These are phyloP conservation scores for Karalla daura DNA, from an alignment of 2,797 vertebrate genomes.

Conservation along the genomic window DNA sequence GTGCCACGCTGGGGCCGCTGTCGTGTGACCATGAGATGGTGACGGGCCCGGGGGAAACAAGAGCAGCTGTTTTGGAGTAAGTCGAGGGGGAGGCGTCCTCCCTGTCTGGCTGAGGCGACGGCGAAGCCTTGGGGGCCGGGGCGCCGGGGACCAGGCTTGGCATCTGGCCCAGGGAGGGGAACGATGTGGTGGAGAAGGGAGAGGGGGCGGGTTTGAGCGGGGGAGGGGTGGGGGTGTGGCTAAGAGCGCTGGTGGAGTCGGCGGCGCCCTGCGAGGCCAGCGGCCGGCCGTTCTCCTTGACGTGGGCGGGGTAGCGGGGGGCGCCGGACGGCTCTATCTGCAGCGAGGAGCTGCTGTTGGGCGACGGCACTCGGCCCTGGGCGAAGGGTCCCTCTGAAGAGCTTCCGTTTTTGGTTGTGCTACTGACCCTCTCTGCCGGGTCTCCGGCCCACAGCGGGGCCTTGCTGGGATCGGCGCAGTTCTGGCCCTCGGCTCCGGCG, in stretches of 20 bases:
- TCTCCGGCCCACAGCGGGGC: constrained; percentile 85
- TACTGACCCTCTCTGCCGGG: constrained; percentile 77
- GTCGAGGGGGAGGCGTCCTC: constrained; percentile 80
- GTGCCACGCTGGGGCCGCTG: constrained; percentile 80
- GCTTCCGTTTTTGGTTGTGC: constrained; percentile 77
- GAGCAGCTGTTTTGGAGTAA: constrained; percentile 85
- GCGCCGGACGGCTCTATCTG: constrained; percentile 89
- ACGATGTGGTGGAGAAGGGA: constrained; percentile 88
- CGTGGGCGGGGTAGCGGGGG: constrained; percentile 78
- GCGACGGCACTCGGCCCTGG: constrained; percentile 63
- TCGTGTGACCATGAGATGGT: constrained; percentile 87
- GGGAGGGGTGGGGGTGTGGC: constrained; percentile 81
- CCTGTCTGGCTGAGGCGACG: constrained; percentile 81
- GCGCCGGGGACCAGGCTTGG: constrained; percentile 83
- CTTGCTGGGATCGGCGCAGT: constrained; percentile 85
- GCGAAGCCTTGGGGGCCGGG: constrained; percentile 75
- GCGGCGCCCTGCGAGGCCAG: constrained; percentile 88
- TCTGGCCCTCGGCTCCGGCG: constrained; percentile 75
- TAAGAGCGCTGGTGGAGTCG: constrained; percentile 74
- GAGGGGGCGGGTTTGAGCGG: constrained; percentile 88
- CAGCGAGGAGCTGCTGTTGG: constrained; percentile 62
- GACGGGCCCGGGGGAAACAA: constrained; percentile 85
- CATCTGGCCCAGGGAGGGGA: constrained; percentile 88
- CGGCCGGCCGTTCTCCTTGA: constrained; percentile 95
- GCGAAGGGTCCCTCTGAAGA: constrained; percentile 67